Evolutionary conservation across 2,797 vertebrate species (phyloP), one percentile per base, ranked within the genome.

Genomic region (Gallinago nigripennis): DNA sequence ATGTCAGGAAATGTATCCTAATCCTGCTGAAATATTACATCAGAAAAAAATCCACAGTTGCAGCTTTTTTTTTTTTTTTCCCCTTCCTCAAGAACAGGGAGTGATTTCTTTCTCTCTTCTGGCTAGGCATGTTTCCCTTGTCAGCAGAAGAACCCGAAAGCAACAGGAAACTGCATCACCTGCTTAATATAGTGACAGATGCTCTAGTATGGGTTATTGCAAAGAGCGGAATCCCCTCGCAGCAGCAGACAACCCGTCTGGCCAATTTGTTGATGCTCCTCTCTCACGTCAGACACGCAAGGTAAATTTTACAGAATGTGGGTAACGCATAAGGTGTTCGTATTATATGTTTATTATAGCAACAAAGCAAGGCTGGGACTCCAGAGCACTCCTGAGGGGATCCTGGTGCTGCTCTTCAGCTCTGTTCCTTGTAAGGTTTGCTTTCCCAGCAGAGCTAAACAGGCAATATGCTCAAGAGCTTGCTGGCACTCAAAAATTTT

Each of bases 161-260:
- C 97, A 97, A 98, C 94, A 98, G 83, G 89, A 99, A 99, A 92
- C 97, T 99, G 94, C 97, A 98, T 77, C 98, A 98, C n/a, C 97
- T 99, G n/a, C 98, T 99, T 53, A 99, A 99, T 5, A 96, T 98
- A 0, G 98, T 99, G 93, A 99, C 99, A 0, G 99, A 99, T 1
- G 99, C 99, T 7, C 96, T 99, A 97, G 99, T 99, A 95, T 99
- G 99, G 99, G 98, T 99, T 86, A 99, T 99, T 28, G 98, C 98
- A 33, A 99, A 98, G 93, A 99, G 98, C 1, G 99, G 99, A 4
- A 96, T 99, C 91, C 98, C 99, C 12, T 97, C 97, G 2, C 98
- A 99, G 94, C 99, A 99, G 97, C 99, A 99, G 97, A 98, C 99
- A 0, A 96, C 98, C 4, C 99, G 99, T 9, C 98, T 99, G 64